phyloP scores from a whole-genome alignment of 2,113 vertebrate genomes.

The Scomber colias region DNA sequence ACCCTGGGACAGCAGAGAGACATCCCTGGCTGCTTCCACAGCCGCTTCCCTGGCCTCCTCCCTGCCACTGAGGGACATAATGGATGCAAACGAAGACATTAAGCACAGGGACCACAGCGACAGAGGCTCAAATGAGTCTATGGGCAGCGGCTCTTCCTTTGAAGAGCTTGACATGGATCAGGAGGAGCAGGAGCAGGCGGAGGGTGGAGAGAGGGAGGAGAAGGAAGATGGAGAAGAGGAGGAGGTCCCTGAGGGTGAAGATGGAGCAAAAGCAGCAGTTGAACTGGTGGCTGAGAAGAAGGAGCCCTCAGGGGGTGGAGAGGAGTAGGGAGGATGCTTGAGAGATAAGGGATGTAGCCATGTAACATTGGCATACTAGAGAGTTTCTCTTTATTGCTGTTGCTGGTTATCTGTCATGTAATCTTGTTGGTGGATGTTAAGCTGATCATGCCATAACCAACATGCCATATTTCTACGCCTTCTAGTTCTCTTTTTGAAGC shows the following conservation, averaged over 20 bases:
- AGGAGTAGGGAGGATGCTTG: conserved; percentile 59
- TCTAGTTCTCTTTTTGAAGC: conserved; percentile 56
- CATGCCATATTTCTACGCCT: conserved; percentile 55
- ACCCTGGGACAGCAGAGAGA: conserved; percentile 90
- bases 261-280: conserved; percentile 38
- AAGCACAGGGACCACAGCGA: conserved; percentile 73
- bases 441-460: conserved; percentile 57
- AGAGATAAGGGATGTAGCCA: conserved; percentile 49
- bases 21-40: conserved; percentile 86
- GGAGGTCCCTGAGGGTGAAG: conserved; percentile 33
- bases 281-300: conserved; percentile 60
- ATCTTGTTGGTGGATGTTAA: conserved; percentile 70
- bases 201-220: conserved; percentile 26
- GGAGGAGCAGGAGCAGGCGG: conserved; percentile 57
- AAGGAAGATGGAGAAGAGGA: conserved; percentile 28
- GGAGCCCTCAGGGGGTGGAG: conserved; percentile 54
- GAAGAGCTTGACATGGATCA: conserved; percentile 95
- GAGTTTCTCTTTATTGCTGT: conserved; percentile 52
- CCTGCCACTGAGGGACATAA: conserved; percentile 83
- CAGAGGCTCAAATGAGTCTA: conserved; percentile 91
- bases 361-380: conserved; percentile 43
- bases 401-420: conserved; percentile 69
- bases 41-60: conserved; percentile 85
- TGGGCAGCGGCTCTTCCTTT: conserved; percentile 95
- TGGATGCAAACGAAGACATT: conserved; percentile 78